phyloP scores from a whole-genome alignment of 2,888 invertebrate genomes.

The Pecten maximus region DNA sequence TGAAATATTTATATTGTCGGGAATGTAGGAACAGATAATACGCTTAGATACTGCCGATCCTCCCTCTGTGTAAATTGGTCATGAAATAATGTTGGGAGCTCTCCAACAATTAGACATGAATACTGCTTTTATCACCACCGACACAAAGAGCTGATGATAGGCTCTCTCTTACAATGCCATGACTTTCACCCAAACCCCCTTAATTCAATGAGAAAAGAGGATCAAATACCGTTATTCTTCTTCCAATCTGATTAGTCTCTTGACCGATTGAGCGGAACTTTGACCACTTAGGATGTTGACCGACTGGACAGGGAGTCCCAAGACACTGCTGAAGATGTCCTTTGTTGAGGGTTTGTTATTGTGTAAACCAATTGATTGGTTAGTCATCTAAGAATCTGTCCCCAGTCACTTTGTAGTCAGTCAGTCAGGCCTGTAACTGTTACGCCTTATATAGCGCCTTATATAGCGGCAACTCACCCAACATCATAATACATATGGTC shows the following conservation, averaged over 20 bases:
- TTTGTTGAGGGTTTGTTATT: not conserved
- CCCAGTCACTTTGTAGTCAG: slow-evolving; percentile 10
- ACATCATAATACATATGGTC: not conserved
- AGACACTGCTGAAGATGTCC: not conserved
- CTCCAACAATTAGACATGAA: not conserved
- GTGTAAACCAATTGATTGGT: slow-evolving; percentile 10
- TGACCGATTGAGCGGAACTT: not conserved
- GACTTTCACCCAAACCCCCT: not conserved
- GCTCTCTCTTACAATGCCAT: not conserved
- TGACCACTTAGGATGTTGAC: slow-evolving; percentile 11
- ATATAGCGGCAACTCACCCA: not conserved
- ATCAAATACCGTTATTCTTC: slow-evolving; percentile 26
- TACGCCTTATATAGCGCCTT: not conserved
- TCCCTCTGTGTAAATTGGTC: not conserved
- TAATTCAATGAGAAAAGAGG: slow-evolving; percentile 18
- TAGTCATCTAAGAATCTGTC: slow-evolving; percentile 28
- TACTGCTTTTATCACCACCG: not conserved
- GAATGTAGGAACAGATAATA: not conserved
- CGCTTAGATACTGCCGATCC: not conserved
- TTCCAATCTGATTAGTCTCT: slow-evolving; percentile 2
- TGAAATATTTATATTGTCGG: not conserved
- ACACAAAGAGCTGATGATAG: not conserved
- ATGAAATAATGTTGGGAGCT: not conserved
- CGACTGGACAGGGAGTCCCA: not conserved
- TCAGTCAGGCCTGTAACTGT: not conserved